Percentiles rank a stretch among this genome's conserved stretches.
These are phyloP conservation scores for Clunio marinus DNA, from an alignment of 2,888 invertebrate genomes.

Conservation along the genomic window DNA sequence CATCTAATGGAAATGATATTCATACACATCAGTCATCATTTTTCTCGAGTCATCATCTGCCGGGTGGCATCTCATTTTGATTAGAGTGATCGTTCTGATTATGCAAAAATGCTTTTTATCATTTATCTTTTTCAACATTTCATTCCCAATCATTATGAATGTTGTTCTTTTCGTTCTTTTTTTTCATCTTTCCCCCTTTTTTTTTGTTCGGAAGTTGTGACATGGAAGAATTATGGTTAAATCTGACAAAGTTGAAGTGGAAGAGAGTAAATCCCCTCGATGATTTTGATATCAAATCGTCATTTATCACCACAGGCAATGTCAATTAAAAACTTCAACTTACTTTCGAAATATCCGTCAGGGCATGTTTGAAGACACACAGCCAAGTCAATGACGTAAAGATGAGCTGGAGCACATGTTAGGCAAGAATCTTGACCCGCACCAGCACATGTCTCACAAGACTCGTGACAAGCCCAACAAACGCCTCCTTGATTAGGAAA, in stretches of 20 bases:
- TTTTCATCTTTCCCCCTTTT: background rate
- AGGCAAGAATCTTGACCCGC: conserved; percentile 82
- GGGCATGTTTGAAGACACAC: conserved; percentile 85
- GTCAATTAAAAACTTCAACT: conserved; percentile 44
- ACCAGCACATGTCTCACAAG: conserved; percentile 84
- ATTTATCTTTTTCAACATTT: conserved; percentile 31
- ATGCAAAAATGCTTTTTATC: conserved; percentile 24
- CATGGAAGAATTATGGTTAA: conserved; percentile 32
- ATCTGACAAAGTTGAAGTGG: conserved; percentile 7
- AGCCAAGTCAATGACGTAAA: conserved; percentile 76
- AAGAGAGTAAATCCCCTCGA: background rate
- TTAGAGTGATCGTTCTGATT: conserved; percentile 32
- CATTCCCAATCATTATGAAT: conserved; percentile 22
- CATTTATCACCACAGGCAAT: background rate
- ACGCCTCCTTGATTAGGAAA: conserved; percentile 74
- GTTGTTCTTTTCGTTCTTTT: background rate
- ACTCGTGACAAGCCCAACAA: conserved; percentile 84
- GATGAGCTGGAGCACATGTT: conserved; percentile 77
- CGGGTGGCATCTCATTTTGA: conserved; percentile 35
- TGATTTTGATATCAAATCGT: background rate
- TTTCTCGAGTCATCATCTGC: conserved; percentile 30
- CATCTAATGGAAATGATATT: conserved; percentile 35
- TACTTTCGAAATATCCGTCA: conserved; percentile 82
- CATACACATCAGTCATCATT: conserved; percentile 37
- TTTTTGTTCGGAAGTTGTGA: background rate